Conservation (phyloP, 2,888 invertebrate species). For the Athetis lepigone region DNA sequence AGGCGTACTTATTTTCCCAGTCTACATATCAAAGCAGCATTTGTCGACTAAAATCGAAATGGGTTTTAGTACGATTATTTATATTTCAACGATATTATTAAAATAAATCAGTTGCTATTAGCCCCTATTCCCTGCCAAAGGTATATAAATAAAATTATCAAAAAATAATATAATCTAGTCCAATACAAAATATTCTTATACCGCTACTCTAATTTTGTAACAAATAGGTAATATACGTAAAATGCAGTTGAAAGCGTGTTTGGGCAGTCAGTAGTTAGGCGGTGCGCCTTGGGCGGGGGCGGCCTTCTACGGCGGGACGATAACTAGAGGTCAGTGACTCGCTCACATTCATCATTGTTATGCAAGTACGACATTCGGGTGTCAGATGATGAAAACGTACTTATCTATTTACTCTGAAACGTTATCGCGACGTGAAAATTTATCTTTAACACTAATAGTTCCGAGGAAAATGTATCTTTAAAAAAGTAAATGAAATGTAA, state of each 20-base stretch:
- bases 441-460: slow-evolving; percentile 44
- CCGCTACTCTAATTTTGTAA: neutral
- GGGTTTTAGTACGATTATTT: slow-evolving; percentile 2
- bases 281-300: slow-evolving; percentile 52
- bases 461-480: slow-evolving; percentile 36
- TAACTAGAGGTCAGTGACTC: slow-evolving; percentile 53
- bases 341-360: slow-evolving; percentile 49
- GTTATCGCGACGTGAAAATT: slow-evolving; percentile 51
- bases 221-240: neutral
- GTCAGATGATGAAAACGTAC: slow-evolving; percentile 49
- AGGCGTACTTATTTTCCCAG: neutral
- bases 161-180: neutral
- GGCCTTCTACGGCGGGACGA: slow-evolving; percentile 34
- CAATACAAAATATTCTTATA: neutral
- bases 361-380: slow-evolving; percentile 52
- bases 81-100: slow-evolving; percentile 33
- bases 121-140: slow-evolving; percentile 19
- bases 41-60: neutral
- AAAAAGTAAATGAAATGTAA: slow-evolving; percentile 50
- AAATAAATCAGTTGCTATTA: slow-evolving; percentile 33
- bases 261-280: slow-evolving; percentile 39
- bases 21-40: neutral
- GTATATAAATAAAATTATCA: slow-evolving; percentile 9
- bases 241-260: slow-evolving; percentile 10
- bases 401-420: slow-evolving; percentile 48